Conservation (phyloP, 2,888 invertebrate genomes). For the Drosophila putrida region DNA sequence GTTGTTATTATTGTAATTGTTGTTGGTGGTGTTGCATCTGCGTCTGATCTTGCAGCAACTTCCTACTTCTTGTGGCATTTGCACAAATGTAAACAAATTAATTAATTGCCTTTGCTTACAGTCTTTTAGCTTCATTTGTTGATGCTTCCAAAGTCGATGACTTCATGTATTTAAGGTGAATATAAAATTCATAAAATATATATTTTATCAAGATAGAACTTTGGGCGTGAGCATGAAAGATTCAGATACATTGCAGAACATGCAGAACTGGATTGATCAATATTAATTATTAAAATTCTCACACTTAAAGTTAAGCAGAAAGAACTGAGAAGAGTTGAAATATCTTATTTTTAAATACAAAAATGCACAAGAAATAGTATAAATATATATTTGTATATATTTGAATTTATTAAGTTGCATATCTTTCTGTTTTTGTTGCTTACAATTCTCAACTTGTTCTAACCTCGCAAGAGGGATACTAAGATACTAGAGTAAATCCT, state of each 20-base stretch:
- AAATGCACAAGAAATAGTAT: no score
- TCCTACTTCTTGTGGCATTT: constrained; percentile 79
- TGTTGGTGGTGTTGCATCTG: constrained; percentile 64
- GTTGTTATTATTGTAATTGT: constrained; percentile 27
- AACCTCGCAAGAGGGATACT: no score
- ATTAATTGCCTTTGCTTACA: constrained; percentile 78
- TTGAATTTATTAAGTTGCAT: no score
- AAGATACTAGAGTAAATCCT: no score
- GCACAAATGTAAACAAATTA: constrained; percentile 77
- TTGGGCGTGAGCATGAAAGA: constrained; percentile 15
- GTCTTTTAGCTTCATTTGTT: constrained; percentile 56
- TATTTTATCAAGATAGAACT: constrained; percentile 58
- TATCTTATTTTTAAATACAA: not conserved
- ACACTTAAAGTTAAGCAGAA: not conserved
- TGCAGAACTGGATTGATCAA: constrained; percentile 11
- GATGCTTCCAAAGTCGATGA: constrained; percentile 44
- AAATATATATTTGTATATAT: no score
- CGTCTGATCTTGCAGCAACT: constrained; percentile 79
- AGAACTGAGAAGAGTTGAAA: no score
- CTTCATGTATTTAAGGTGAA: constrained; percentile 43
- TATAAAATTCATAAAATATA: constrained; percentile 54
- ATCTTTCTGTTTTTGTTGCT: no score
- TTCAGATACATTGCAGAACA: constrained; percentile 3
- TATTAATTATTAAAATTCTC: not conserved
- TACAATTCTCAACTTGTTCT: no score